Conservation (phyloP, 2,888 invertebrate species). For the Diaphora mendica region DNA sequence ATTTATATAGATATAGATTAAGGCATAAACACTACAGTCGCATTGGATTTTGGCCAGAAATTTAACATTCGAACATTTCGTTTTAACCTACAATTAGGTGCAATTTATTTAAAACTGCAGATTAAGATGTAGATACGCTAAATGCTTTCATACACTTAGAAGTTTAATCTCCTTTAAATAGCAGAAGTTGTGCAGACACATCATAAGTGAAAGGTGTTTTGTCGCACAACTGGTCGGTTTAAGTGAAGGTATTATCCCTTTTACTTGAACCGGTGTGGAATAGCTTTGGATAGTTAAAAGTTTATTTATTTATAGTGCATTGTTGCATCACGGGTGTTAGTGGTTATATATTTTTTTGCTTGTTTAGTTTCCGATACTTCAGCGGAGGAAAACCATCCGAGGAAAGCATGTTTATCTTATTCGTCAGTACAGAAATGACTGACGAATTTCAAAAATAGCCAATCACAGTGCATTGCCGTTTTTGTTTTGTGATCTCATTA, state of each 20-base stretch:
- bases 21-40: not conserved
- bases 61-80: not conserved
- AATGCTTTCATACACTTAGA: not conserved
- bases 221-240: constrained; percentile 37
- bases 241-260: constrained; percentile 48
- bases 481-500: not conserved
- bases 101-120: not conserved
- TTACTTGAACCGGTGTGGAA: constrained; percentile 43
- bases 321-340: not conserved
- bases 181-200: constrained; percentile 17
- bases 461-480: not conserved
- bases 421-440: not conserved
- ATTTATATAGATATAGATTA: too few species aligned
- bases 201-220: constrained; percentile 46
- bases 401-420: not conserved
- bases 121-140: not conserved
- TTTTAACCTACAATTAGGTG: not conserved
- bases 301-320: not conserved
- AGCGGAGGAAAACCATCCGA: not conserved
- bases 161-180: constrained; percentile 12
- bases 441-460: not conserved
- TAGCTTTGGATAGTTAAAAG: constrained; percentile 9
- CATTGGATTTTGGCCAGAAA: not conserved
- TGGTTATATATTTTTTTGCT: not conserved
- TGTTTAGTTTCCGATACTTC: not conserved